Evolutionary conservation across 2,797 vertebrate genomes (phyloP).

Genomic region (Macrochelys suwanniensis): DNA sequence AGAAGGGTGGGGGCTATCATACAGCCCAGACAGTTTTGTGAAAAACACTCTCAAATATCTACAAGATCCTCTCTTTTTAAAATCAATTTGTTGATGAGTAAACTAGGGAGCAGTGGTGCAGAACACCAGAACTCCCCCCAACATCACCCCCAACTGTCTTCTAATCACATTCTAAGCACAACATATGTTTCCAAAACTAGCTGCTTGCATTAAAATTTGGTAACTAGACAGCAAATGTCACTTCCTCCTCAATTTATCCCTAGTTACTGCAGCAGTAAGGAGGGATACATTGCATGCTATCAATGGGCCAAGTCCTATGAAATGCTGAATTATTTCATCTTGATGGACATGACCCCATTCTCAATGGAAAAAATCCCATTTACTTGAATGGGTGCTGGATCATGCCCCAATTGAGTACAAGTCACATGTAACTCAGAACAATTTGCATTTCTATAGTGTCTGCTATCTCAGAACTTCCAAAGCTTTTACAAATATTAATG

Average conservation of each 20-base stretch:
- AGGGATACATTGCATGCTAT: background rate
- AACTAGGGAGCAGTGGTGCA: background rate
- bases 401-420: fast-evolving
- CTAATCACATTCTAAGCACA: background rate
- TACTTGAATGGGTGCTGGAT: background rate
- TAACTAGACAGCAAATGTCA: background rate
- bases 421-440: background rate
- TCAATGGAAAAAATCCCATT: background rate
- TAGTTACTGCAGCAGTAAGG: background rate
- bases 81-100: constrained; percentile 59
- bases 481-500: background rate
- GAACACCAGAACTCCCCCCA: background rate
- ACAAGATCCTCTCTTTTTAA: constrained; percentile 58
- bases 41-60: constrained; percentile 56
- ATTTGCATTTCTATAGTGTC: background rate
- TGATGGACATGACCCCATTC: fast-evolving
- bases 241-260: background rate
- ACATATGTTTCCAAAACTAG: background rate
- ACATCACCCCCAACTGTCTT: background rate
- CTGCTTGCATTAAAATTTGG: constrained; percentile 4
- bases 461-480: background rate
- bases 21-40: constrained; percentile 6
- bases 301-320: background rate
- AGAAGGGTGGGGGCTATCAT: background rate
- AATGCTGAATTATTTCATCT: background rate